phyloP scores from a whole-genome alignment of 2,113 vertebrate species.

The Takifugu bimaculatus region DNA sequence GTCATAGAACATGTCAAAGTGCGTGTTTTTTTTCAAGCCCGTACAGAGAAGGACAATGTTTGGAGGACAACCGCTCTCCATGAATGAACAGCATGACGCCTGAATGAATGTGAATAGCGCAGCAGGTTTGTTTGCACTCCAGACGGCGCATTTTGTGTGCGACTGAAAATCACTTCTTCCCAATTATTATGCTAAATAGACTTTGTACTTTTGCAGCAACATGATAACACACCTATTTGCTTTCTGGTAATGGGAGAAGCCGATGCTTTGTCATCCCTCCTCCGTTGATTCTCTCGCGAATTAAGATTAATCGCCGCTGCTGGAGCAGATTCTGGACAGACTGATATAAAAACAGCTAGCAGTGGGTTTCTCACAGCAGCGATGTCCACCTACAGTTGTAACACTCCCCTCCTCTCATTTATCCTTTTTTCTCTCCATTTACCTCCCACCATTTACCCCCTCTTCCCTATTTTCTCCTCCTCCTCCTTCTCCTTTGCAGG shows the following conservation, averaged over 20 bases:
- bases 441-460: not conserved
- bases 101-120: conserved; percentile 44
- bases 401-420: conserved; percentile 6
- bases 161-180: conserved; percentile 31
- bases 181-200: conserved; percentile 31
- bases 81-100: conserved; percentile 42
- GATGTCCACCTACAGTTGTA: conserved; percentile 25
- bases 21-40: conserved; percentile 23
- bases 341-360: conserved; percentile 38
- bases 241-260: conserved; percentile 28
- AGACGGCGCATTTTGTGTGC: conserved; percentile 39
- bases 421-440: conserved; percentile 21
- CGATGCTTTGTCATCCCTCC: conserved; percentile 16
- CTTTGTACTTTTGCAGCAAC: conserved; percentile 36
- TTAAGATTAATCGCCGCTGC: conserved; percentile 51
- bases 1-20: conserved; percentile 53
- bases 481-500: conserved; percentile 71
- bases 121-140: conserved; percentile 4
- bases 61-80: conserved; percentile 56
- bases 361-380: conserved; percentile 24
- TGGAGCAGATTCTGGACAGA: conserved; percentile 26
- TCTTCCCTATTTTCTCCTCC: conserved; percentile 39
- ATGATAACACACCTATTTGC: conserved; percentile 23
- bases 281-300: conserved; percentile 31
- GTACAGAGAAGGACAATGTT: conserved; percentile 47